These are phyloP conservation scores for Monochamus alternatus DNA, from an alignment of 2,888 invertebrate species.

Conservation along the genomic window DNA sequence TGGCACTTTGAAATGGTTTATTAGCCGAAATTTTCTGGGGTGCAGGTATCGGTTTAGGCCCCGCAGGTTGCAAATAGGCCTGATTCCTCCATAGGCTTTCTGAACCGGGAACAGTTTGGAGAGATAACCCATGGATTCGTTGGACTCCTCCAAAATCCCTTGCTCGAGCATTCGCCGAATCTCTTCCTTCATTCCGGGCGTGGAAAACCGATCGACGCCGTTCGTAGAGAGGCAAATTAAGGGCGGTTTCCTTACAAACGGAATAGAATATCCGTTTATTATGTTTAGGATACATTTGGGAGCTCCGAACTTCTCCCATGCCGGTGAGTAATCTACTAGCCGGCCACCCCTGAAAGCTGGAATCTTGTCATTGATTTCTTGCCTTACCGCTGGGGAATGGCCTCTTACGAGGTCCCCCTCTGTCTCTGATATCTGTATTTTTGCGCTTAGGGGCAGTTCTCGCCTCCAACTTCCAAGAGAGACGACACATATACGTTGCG, in stretches of 20 bases:
- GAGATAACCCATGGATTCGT: constrained; percentile 4
- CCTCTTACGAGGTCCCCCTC: too few species aligned
- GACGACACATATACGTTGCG: constrained; percentile 19
- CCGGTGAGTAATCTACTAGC: too few species aligned
- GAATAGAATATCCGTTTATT: too few species aligned
- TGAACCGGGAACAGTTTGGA: constrained; percentile 19
- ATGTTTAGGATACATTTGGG: too few species aligned
- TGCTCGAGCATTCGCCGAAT: not conserved
- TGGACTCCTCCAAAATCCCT: not conserved
- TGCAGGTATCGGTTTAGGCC: constrained; percentile 32
- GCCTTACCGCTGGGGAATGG: too few species aligned
- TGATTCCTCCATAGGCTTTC: constrained; percentile 11
- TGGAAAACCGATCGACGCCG: not conserved
- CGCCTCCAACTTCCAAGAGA: constrained; percentile 8
- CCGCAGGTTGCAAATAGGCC: constrained; percentile 35
- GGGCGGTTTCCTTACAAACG: constrained; percentile 3
- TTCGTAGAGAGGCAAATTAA: not conserved
- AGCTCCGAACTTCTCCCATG: too few species aligned
- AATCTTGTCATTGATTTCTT: too few species aligned
- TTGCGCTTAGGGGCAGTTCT: not conserved
- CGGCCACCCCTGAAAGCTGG: too few species aligned
- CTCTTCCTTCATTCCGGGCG: not conserved
- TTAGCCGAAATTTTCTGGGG: constrained; percentile 44
- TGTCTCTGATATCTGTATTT: too few species aligned
- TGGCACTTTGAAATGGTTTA: constrained; percentile 44